A percentile compares a stretch with the other conserved stretches of the same genome.
phyloP scores from a whole-genome alignment of 2,797 vertebrate genomes.

The Mormyrus proboscirostris region DNA sequence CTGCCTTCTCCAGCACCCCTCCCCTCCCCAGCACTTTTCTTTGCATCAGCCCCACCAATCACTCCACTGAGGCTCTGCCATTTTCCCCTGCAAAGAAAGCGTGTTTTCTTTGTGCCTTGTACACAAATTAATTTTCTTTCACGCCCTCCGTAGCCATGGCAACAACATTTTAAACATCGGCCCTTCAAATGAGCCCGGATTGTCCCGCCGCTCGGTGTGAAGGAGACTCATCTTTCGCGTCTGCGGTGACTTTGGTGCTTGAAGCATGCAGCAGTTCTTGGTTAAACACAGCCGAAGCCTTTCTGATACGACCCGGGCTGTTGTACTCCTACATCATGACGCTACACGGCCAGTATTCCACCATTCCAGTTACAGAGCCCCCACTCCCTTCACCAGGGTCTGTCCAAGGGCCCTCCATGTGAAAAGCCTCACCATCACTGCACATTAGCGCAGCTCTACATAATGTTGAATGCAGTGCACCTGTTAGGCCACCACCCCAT shows the following conservation, averaged over 20 bases:
- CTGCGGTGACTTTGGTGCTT: neutral
- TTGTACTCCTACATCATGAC: slow-evolving; percentile 16
- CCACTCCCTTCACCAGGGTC: slow-evolving; percentile 31
- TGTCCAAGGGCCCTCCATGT: slow-evolving; percentile 36
- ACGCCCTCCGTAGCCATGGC: slow-evolving; percentile 58
- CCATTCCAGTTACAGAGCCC: slow-evolving; percentile 30
- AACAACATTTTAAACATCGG: slow-evolving; percentile 58
- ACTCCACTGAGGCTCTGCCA: slow-evolving; percentile 2
- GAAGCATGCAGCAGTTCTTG: neutral
- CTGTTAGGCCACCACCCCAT: neutral
- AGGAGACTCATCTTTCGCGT: neutral
- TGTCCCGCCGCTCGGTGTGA: slow-evolving; percentile 40
- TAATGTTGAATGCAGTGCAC: slow-evolving; percentile 15
- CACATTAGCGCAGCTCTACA: neutral
- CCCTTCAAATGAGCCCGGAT: slow-evolving; percentile 52
- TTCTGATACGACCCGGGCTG: neutral
- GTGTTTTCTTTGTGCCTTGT: slow-evolving; percentile 49
- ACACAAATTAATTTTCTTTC: slow-evolving; percentile 57
- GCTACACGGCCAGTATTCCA: slow-evolving; percentile 46
- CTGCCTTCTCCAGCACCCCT: neutral
- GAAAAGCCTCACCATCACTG: slow-evolving; percentile 28
- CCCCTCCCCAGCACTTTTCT: neutral
- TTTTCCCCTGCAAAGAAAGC: slow-evolving; percentile 39
- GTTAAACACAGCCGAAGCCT: neutral
- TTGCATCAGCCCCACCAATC: neutral